Percentiles rank a stretch among this genome's conserved stretches.
Conservation (phyloP, 92 coral and sea anemone species). For the Montipora capitata region DNA sequence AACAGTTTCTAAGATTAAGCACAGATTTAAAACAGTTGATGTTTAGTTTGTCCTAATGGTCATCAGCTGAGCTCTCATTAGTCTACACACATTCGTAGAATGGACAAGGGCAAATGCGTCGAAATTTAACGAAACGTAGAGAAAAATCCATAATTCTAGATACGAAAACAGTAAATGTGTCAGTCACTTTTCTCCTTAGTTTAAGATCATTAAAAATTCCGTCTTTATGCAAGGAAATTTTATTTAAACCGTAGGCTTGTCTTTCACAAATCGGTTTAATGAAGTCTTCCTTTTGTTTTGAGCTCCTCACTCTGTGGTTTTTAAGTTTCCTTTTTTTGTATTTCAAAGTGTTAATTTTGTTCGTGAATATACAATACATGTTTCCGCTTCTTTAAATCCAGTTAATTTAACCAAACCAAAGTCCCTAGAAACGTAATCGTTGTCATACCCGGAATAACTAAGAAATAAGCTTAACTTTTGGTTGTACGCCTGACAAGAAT, state of each 20-base stretch:
- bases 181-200: background rate
- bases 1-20: background rate
- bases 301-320: background rate
- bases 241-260: background rate
- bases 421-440: too few species aligned
- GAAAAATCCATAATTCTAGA: background rate
- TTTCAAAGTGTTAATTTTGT: background rate
- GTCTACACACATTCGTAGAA: background rate
- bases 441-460: background rate
- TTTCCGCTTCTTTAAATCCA: background rate
- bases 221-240: background rate
- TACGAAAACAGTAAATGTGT: background rate
- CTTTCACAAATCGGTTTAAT: background rate
- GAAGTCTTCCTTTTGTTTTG: background rate
- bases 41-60: background rate
- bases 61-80: too few species aligned
- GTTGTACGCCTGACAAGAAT: background rate
- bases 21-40: background rate
- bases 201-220: background rate
- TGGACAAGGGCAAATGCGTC: background rate
- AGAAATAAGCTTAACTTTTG: background rate
- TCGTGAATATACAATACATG: too few species aligned
- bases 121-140: background rate
- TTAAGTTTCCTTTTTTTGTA: background rate
- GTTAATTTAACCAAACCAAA: background rate